These are phyloP conservation scores for Mallotus villosus DNA, from an alignment of 2,797 vertebrate species.

Conservation along the genomic window DNA sequence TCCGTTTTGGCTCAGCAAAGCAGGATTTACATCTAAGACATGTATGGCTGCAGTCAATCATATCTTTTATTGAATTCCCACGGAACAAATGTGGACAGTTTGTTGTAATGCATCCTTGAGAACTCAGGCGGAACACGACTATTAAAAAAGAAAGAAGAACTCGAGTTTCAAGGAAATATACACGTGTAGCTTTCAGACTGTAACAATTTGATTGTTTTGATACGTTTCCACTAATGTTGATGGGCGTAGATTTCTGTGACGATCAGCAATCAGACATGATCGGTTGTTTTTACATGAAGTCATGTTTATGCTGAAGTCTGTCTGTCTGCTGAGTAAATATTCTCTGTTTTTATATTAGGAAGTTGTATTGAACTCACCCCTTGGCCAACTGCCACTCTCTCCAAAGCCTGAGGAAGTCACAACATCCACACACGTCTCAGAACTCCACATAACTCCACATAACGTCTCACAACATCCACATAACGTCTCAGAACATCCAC, in stretches of 20 bases:
- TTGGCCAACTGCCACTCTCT: constrained; percentile 73
- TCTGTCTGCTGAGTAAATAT: constrained; percentile 9
- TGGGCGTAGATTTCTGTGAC: constrained; percentile 2
- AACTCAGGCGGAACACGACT: constrained; percentile 24
- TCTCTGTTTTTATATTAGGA: background rate
- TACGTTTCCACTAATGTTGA: constrained; percentile 21
- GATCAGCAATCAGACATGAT: background rate
- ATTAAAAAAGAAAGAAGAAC: background rate
- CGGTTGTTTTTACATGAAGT: constrained; percentile 5
- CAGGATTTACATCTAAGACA: constrained; percentile 40
- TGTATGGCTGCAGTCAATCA: constrained; percentile 44
- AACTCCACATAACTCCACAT: no score
- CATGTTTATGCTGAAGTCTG: constrained; percentile 9
- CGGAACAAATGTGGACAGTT: constrained; percentile 33
- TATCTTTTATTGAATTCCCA: background rate
- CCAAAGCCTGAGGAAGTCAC: constrained; percentile 65
- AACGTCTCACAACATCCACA: no score
- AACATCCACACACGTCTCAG: background rate
- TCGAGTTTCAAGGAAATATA: constrained; percentile 5
- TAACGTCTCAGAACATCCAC: no score
- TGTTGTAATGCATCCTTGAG: constrained; percentile 27
- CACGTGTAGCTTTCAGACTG: constrained; percentile 3
- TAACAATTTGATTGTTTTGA: constrained; percentile 18
- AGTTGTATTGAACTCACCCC: constrained; percentile 66
- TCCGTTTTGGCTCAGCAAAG: constrained; percentile 44